Evolutionary conservation across 1,140 invertebrate species (phyloP), one percentile per base, ranked within the genome.

Genomic region (Plectus sambesii): DNA sequence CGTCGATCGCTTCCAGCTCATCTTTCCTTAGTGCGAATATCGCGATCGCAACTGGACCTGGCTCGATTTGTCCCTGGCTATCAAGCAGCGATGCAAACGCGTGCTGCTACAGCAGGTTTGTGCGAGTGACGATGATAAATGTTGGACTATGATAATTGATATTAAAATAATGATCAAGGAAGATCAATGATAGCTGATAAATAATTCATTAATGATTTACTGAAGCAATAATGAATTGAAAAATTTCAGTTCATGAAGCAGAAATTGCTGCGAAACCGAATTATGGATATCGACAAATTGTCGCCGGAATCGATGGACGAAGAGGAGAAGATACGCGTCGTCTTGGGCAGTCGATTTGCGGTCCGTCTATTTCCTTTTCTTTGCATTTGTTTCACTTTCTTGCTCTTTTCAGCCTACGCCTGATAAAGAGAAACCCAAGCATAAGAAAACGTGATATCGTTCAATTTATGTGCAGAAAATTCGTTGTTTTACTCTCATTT

Each of bases 41-140:
- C 92, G 97, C 71, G 94, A 97, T 72, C 85, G 90, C 37, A 97
- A 92, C 8, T 99, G 93, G 92, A 97, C 90, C 0, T 98, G 93
- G 93, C 78, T 97, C n/a, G 93, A 99, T 75, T 75, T 99, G 42
- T 73, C 94, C 24, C 74, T 96, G 63, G 87, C 87, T 3, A 86
- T 97, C 73, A 92, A 94, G 72, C 88, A 82, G 63, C 86, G 93
- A 60, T 89, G 84, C 38, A 81, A 87, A 59, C 78, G 82, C 50
- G 86, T 90, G 23, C 83, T 96, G 44, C 70, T 97, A 6, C 83
- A 84, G 22, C 85, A 85, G 73, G 80, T 79, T 17, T 55, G 17
- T 42, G 9, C 24, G 30, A 47, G 19, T 25, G 17, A 47, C 49
- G 12, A 43, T 47, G 27, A 40, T 30, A 20, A 2, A 40, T 48